Evolutionary conservation across 2,888 invertebrate species (phyloP).

Genomic region (Chrysomela aeneicollis): DNA sequence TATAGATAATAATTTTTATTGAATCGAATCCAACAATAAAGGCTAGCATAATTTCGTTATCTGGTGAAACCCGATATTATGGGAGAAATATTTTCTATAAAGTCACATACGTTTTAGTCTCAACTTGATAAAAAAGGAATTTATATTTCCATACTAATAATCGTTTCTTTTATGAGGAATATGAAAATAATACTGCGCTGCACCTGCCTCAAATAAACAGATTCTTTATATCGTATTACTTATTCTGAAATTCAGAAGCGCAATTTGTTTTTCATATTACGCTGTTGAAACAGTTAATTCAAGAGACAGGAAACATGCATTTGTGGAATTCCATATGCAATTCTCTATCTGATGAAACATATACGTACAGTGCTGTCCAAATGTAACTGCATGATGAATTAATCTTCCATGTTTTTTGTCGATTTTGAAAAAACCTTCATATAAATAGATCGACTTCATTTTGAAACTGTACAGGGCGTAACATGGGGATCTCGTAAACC

Average conservation of each 20-base stretch:
- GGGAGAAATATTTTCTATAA: constrained; percentile 44
- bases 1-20: constrained; percentile 39
- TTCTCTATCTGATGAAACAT: background rate
- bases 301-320: constrained; percentile 10
- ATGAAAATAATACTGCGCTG: constrained; percentile 35
- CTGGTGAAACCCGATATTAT: constrained; percentile 42
- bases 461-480: too few relatives aligned
- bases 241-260: constrained; percentile 24
- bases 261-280: background rate
- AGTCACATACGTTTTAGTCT: constrained; percentile 41
- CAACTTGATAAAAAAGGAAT: constrained; percentile 37
- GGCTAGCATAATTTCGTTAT: constrained; percentile 37
- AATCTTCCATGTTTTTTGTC: too few relatives aligned
- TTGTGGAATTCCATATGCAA: background rate
- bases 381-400: too few relatives aligned
- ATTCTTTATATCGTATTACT: constrained; percentile 32
- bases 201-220: constrained; percentile 33
- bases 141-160: constrained; percentile 38
- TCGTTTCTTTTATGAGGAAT: constrained; percentile 38
- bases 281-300: background rate
- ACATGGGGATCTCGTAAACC: too few relatives aligned
- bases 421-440: too few relatives aligned
- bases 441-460: too few relatives aligned
- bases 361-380: too few relatives aligned
- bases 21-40: constrained; percentile 39